Evolutionary conservation across 2,797 vertebrate species (phyloP), one percentile per base, ranked within the genome.

Genomic region (Gymnopithys bicolor): DNA sequence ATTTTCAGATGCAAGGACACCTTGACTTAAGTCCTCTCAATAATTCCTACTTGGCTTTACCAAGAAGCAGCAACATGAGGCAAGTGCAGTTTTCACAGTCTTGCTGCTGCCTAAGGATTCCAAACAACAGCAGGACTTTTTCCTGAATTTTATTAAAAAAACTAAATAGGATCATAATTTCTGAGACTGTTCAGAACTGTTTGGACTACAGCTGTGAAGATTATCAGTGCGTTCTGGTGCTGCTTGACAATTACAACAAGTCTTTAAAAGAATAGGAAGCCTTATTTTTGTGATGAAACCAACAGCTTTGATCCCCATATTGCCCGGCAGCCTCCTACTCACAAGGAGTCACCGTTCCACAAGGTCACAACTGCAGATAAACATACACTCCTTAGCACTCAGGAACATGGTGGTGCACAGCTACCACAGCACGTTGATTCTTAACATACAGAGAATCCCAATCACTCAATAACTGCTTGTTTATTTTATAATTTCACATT

Each of bases 401-500:
- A 86, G 14, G 68, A 74, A 43, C 18, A 11, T 0, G 10, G 56
- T 0, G 10, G 52, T 1, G 13, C 68, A 59, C 81, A 82, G 82
- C 70, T 45, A 73, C 59, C 35, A 56, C 55, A 69, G 71, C 67
- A 60, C 60, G 58, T 18, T 18, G 41, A 41, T 23, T 45, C 3
- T 0, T 11, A 84, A 32, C 41, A 78, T 1, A 49, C 1, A 14
- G 9, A 74, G 56, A 66, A 85, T 2, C 52, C 49, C 6, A 62
- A 15, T 2, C 11, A 1, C 37, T 22, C 48, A 32, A 2, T 12
- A 73, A 70, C 5, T 52, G 30, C 53, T 67, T 37, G 12, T 6
- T 78, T 76, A 41, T 37, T 92, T 88, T 74, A 67, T 59, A 84
- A 77, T 80, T 82, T 75, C 45, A 64, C 41, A 49, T 41, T n/a